phyloP scores from a whole-genome alignment of 23 tunicate species.

The Styela clava region DNA sequence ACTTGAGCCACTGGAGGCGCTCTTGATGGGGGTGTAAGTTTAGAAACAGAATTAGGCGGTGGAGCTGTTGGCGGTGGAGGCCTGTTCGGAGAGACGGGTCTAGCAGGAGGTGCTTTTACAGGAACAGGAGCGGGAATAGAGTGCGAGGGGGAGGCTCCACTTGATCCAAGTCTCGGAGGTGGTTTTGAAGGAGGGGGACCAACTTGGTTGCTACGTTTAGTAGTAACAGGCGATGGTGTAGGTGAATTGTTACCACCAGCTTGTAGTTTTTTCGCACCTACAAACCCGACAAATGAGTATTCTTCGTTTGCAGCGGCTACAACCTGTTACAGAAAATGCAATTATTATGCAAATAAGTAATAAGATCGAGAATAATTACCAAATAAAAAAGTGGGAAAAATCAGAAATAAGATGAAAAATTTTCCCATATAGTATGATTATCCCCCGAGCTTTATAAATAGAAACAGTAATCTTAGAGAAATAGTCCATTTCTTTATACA shows the following conservation, averaged over 20 bases:
- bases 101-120: neutral
- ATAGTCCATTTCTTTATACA: no score
- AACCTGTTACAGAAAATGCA: conserved; percentile 22
- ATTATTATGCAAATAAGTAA: no score
- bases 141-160: neutral
- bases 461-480: no score
- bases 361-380: no score
- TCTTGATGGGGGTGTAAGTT: neutral
- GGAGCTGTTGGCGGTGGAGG: conserved; percentile 25
- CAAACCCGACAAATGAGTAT: conserved; percentile 84
- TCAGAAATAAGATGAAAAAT: no score
- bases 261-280: conserved; percentile 40
- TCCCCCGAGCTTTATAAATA: no score
- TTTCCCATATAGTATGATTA: no score
- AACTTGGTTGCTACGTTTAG: neutral
- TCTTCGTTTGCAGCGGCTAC: conserved; percentile 73
- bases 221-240: neutral
- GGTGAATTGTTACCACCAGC: neutral
- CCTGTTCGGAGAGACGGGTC: neutral
- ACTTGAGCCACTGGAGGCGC: neutral
- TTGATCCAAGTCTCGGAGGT: conserved; percentile 27
- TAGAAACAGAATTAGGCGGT: conserved; percentile 12
- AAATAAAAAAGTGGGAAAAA: no score
- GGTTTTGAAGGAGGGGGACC: conserved; percentile 43
- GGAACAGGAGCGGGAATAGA: conserved; percentile 14